These are phyloP conservation scores for Clarias laeviceps DNA, from an alignment of 2,797 vertebrate species.

Conservation along the genomic window DNA sequence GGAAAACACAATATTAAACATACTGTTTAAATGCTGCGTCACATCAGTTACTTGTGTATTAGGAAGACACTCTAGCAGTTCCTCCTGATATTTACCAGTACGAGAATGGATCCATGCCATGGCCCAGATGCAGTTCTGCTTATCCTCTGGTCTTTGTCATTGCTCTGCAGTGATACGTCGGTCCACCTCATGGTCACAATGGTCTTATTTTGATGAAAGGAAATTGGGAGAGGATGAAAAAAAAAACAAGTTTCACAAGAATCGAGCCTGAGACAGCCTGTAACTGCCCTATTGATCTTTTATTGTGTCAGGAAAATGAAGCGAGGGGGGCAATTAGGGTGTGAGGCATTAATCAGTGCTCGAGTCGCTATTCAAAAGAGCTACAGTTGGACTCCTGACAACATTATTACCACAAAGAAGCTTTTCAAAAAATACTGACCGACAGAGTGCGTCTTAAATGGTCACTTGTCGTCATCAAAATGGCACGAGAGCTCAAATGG, in stretches of 20 bases:
- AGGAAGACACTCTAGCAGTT: neutral
- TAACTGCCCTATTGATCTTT: slow-evolving; percentile 48
- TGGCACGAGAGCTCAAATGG: neutral
- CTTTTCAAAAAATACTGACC: neutral
- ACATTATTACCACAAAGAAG: slow-evolving; percentile 26
- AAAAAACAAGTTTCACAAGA: slow-evolving; percentile 16
- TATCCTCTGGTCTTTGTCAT: neutral
- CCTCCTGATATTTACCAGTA: neutral
- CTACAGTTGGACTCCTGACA: slow-evolving; percentile 26
- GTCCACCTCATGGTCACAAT: slow-evolving; percentile 24
- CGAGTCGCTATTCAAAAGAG: slow-evolving; percentile 34
- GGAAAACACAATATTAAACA: neutral
- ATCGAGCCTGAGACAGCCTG: slow-evolving; percentile 32
- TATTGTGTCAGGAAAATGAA: slow-evolving; percentile 45
- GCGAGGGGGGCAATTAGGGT: slow-evolving; percentile 43
- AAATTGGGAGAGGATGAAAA: slow-evolving; percentile 14
- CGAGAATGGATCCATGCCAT: neutral
- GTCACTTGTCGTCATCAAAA: neutral
- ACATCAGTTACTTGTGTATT: neutral
- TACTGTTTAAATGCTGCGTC: neutral
- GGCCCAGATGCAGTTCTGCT: neutral
- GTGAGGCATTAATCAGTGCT: slow-evolving; percentile 45
- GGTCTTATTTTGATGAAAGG: slow-evolving; percentile 24
- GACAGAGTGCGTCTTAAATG: slow-evolving; percentile 1
- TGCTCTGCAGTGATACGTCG: slow-evolving; percentile 19